Conservation (phyloP, 2,113 vertebrate species). For the Merops nubicus region DNA sequence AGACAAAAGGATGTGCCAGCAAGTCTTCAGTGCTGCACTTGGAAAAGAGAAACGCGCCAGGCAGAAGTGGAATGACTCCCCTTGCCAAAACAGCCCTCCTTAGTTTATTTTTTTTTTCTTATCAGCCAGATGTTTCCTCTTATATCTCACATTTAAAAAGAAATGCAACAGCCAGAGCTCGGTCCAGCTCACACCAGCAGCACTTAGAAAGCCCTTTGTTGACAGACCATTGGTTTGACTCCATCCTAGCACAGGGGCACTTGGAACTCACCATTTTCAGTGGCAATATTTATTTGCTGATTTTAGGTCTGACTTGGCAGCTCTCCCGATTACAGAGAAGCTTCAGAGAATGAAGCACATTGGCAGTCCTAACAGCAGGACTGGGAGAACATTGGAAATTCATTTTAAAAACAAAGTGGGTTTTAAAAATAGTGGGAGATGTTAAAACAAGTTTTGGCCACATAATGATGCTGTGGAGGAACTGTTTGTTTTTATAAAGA, state of each 20-base stretch:
- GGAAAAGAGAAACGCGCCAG: background rate
- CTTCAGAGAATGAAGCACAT: background rate
- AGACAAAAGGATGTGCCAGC: background rate
- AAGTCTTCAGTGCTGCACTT: background rate
- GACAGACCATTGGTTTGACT: background rate
- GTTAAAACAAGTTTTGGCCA: background rate
- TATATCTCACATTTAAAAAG: background rate
- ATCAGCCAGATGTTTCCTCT: background rate
- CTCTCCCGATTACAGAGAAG: background rate
- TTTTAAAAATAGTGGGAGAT: background rate
- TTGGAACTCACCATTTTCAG: background rate
- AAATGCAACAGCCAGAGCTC: background rate
- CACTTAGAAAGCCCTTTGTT: background rate
- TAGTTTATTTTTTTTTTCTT: background rate
- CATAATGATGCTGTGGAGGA: background rate
- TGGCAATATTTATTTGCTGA: background rate
- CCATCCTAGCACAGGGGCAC: background rate
- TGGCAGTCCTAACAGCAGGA: background rate
- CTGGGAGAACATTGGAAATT: background rate
- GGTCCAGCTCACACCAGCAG: background rate
- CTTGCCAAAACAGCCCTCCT: background rate
- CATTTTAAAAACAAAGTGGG: background rate
- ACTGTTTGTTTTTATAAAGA: background rate
- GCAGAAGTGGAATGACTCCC: background rate
- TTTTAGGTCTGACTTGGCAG: background rate